These are phyloP conservation scores for Sebastiscus tertius DNA, from an alignment of 2,797 vertebrate genomes.

Conservation along the genomic window DNA sequence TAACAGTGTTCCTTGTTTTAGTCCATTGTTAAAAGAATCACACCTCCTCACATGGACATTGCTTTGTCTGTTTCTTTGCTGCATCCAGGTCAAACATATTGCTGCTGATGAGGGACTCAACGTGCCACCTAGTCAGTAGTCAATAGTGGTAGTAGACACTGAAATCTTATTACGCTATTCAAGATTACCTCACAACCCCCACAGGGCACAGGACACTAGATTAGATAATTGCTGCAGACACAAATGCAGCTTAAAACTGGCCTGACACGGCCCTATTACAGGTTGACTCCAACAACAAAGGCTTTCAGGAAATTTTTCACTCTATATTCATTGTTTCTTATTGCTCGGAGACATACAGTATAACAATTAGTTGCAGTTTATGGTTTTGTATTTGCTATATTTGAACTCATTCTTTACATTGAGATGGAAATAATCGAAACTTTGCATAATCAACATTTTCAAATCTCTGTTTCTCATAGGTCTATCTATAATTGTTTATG, in stretches of 20 bases:
- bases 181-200: slow-evolving; percentile 80
- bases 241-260: slow-evolving; percentile 74
- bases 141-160: slow-evolving; percentile 69
- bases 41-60: slow-evolving; percentile 49
- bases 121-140: slow-evolving; percentile 40
- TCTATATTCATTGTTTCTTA: neutral
- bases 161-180: slow-evolving; percentile 79
- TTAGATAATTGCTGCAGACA: slow-evolving; percentile 82
- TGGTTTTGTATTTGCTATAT: neutral
- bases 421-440: neutral
- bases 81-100: slow-evolving; percentile 57
- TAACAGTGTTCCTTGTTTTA: slow-evolving; percentile 34
- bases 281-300: slow-evolving; percentile 18
- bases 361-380: neutral
- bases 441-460: neutral
- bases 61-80: slow-evolving; percentile 47
- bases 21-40: slow-evolving; percentile 55
- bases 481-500: neutral
- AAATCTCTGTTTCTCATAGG: neutral
- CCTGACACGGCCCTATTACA: slow-evolving; percentile 22
- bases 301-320: neutral
- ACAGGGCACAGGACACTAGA: slow-evolving; percentile 63
- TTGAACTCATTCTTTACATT: neutral
- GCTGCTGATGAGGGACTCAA: slow-evolving; percentile 38
- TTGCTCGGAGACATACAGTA: neutral